phyloP scores from a whole-genome alignment of 2,888 invertebrate species.

The Lasioglossum villosulum region DNA sequence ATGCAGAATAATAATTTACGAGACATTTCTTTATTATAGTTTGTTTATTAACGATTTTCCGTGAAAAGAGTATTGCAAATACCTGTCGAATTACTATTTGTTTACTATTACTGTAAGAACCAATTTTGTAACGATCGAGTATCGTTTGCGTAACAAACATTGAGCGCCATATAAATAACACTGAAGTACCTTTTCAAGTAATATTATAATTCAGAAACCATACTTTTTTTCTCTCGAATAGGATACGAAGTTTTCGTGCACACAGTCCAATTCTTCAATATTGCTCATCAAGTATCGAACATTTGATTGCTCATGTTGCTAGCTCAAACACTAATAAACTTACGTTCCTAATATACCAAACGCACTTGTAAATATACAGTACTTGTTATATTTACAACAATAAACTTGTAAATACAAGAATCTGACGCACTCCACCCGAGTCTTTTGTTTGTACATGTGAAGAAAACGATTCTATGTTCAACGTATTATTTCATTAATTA shows the following conservation, averaged over 20 bases:
- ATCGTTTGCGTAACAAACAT: background rate
- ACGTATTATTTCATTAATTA: background rate
- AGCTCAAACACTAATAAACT: background rate
- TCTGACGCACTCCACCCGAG: background rate
- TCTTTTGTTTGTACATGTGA: background rate
- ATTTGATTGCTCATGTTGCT: background rate
- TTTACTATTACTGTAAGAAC: too few species aligned
- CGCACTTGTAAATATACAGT: background rate
- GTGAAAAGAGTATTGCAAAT: too few species aligned
- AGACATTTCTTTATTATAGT: too few species aligned
- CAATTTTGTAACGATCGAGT: background rate
- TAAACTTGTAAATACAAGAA: background rate
- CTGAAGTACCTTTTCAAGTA: background rate
- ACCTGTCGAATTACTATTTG: too few species aligned
- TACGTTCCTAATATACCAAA: constrained; percentile 11
- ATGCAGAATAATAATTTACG: too few species aligned
- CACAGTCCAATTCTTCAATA: background rate
- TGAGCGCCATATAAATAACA: background rate
- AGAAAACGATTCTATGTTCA: background rate
- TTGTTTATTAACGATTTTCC: background rate
- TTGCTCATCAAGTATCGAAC: background rate
- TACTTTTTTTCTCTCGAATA: background rate
- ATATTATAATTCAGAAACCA: background rate
- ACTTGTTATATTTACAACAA: too few species aligned
- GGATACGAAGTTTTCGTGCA: background rate